Base-by-base conservation (phyloP, 1,140 invertebrate genomes). In the Ceratina australensis region DNA sequence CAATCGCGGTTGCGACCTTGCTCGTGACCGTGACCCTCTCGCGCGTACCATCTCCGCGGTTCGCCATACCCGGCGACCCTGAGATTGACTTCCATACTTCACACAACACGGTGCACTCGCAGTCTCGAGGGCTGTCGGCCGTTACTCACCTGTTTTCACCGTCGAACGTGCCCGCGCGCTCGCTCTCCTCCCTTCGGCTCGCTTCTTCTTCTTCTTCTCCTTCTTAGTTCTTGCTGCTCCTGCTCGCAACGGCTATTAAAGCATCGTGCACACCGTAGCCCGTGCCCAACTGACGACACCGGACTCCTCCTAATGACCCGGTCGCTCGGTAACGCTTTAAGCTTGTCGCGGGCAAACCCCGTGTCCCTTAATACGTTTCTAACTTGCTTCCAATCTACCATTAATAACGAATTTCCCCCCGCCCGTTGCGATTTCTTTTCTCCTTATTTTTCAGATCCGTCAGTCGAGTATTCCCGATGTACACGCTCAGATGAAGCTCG, bases 71-170 rank as follows among this genome's bases (percentile, higher is more conserved):
- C 85, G 85, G 79, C 87, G 88, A 82, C 88, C 88, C 85, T 88
- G 88, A 88, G 82, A 84, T 84, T 81, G 81, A 78, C 83, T 84
- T 78, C 54, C 78, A 66, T 18, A 52, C 50, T 42, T 42, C 33
- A 42, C 33, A 42, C 33, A 42, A 42, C 33, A 57, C 65, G 72
- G 72, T 71, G 78, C 83, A 78, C 81, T 84, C 64, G 72, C 54
- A 83, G 73, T 80, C 81, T 87, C 86, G 82, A 81, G 86, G 86
- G 80, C 87, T 89, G 84, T 89, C 87, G 87, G 87, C 87, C 87
- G 87, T 88, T 89, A 88, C 87, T 89, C 88, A 89, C 87, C 86
- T 87, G 87, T 89, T 88, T 89, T 89, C 85, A 87, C 87, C 86
- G 84, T 88, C 88, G 84, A 88, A 87, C 82, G 74, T 79, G 71